Base-by-base conservation (phyloP, 92 coral and sea anemone genomes). In the Diadumene lineata region DNA sequence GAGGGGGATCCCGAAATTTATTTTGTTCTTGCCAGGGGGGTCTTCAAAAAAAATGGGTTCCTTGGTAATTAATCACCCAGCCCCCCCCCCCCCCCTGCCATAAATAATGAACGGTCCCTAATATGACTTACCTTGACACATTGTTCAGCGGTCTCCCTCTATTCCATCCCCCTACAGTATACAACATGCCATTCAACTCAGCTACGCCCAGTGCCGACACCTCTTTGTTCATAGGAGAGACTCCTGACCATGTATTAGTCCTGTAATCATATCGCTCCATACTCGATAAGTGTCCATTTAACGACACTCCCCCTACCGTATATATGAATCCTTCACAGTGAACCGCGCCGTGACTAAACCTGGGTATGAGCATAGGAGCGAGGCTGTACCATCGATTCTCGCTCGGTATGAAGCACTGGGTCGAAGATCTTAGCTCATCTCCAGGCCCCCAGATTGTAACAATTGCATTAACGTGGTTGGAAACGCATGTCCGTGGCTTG, bases 361-460 rank as follows among this genome's bases (percentile, higher is more conserved):
- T 89, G 43, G 93, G 97, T 17, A 90, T 92, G 57, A 90, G 44
- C 99, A 96, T 96, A 7, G 99, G 90, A 63, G 99, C 88, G 64
- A 96, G 77, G 69, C 91, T 92, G 87, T 81, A 96, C 99, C 99
- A 96, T 43, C 85, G 88, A 73, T 89, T 87, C 30, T 82, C 83
- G 21, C 87, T 50, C 25, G 99, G 97, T 16, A 96, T 97, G 38
- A 75, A 96, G 77, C 97, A 89, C 83, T 96, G 97, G 56, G 96
- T 92, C 32, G 97, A 92, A 29, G 99, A 87, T 51, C 97, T 86
- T 11, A 90, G 77, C 81, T 93, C 99, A 73, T 92, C 92, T 27
- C 92, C 99, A 79, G 97, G 97, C 15, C 99, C 99, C 89, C 99
- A 93, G 43, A 89, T 96, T 13, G 97, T 93, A 60, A 96, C 85